Evolutionary conservation across 2,113 vertebrate species (phyloP).

Genomic region (Passer montanus): DNA sequence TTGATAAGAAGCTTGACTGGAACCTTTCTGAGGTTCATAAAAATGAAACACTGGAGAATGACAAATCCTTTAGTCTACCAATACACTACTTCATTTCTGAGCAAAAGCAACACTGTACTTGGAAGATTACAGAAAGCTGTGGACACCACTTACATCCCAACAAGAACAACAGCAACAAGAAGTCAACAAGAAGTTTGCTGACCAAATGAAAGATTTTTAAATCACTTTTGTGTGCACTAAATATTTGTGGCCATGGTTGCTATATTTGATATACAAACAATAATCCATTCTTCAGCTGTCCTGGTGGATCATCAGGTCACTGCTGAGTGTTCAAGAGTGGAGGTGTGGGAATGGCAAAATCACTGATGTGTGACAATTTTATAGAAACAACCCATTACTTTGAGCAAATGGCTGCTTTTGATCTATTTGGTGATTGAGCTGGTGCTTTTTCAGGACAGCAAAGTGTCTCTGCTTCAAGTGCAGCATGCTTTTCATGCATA

Average conservation of each 20-base stretch:
- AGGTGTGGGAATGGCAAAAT: background rate
- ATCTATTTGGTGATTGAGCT: slow-evolving; percentile 6
- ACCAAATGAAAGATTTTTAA: background rate
- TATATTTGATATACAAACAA: background rate
- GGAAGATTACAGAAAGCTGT: slow-evolving; percentile 14
- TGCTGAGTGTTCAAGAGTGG: background rate
- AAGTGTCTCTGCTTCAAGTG: background rate
- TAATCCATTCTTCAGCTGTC: background rate
- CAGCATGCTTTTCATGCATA: background rate
- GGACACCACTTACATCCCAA: background rate
- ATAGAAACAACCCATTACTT: slow-evolving; percentile 10
- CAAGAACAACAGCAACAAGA: background rate
- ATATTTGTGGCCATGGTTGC: background rate
- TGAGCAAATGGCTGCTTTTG: slow-evolving; percentile 32
- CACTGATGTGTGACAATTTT: background rate
- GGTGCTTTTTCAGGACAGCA: background rate
- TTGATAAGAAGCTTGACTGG: slow-evolving; percentile 43
- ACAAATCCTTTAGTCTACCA: slow-evolving; percentile 21
- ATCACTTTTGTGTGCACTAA: background rate
- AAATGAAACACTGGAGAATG: slow-evolving; percentile 39
- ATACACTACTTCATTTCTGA: background rate
- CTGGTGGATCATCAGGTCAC: background rate
- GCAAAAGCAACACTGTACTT: background rate
- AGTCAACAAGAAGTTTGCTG: background rate
- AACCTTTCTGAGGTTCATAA: slow-evolving; percentile 16